Percentiles rank a stretch among this genome's conserved stretches.
These are phyloP conservation scores for Drosophila gaucha DNA, from an alignment of 2,888 invertebrate species.

Conservation along the genomic window DNA sequence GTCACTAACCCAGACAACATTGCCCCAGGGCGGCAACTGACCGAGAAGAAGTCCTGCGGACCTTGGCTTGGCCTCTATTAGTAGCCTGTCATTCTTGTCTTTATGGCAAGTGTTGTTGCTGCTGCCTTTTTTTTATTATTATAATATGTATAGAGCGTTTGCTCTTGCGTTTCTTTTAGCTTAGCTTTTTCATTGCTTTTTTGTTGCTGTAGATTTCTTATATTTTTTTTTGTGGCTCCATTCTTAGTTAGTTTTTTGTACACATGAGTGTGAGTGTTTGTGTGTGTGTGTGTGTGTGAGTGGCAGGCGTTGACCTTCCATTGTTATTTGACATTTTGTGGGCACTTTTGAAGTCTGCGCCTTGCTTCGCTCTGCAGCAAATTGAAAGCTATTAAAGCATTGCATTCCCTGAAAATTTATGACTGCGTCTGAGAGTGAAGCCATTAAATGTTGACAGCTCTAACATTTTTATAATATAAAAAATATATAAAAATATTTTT, in stretches of 20 bases:
- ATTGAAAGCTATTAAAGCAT: conserved; percentile 40
- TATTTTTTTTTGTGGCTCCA: conserved; percentile 24
- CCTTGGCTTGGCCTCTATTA: conserved; percentile 59
- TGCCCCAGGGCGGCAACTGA: conserved; percentile 41
- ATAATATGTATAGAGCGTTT: conserved; percentile 34
- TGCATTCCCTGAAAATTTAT: conserved; percentile 15
- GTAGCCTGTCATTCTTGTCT: conserved; percentile 49
- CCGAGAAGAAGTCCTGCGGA: conserved; percentile 41
- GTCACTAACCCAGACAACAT: conserved; percentile 57
- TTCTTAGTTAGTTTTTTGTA: conserved; percentile 41
- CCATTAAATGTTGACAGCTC: neutral
- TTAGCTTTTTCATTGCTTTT: conserved; percentile 33
- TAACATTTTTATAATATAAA: neutral
- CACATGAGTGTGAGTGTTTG: conserved; percentile 1
- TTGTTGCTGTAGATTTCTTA: conserved; percentile 27
- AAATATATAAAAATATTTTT: conserved; percentile 2
- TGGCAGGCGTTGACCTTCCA: conserved; percentile 61
- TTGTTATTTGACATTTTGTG: conserved; percentile 62
- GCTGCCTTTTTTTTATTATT: conserved; percentile 35
- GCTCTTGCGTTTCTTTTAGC: conserved; percentile 9
- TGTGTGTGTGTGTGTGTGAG: conserved; percentile 9
- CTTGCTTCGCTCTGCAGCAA: conserved; percentile 14
- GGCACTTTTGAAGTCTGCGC: conserved; percentile 31
- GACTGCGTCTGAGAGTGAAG: neutral
- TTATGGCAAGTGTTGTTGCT: conserved; percentile 20